Base-by-base conservation (phyloP, 2,113 vertebrate species). In the Pardalotus punctatus region DNA sequence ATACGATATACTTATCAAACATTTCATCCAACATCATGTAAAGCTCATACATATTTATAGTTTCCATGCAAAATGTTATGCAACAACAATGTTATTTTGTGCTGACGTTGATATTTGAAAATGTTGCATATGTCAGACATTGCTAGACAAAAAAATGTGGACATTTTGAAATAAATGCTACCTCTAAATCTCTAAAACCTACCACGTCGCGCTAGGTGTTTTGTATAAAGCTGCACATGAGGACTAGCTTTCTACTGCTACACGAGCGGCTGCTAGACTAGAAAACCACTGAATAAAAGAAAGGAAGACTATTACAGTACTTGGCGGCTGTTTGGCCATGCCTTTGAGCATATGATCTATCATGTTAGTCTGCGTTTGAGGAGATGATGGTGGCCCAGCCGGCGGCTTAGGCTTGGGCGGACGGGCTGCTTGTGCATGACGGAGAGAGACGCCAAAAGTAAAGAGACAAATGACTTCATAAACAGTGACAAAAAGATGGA, bases 21-120 rank as follows among this genome's bases (percentile, higher is more conserved):
- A 97, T 97, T 97, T 98, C 97, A 98, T 98, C 98, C 96, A 97
- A 98, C 96, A 97, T 97, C 96, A 96, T 97, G 96, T 96, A 97
- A 98, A 98, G 97, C 98, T 98, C 97, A 98, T 98, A 98, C 97
- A 98, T 98, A 98, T 96, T 98, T 98, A 98, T 98, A 98, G 94
- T 98, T 92, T 94, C 98, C 99, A 99, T 99, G 99, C 99, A 99
- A 97, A 98, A 99, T 98, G 98, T 98, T 98, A 98, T 98, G 98
- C 98, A 98, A 97, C 97, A 98, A 98, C 97, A 97, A 98, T 98
- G 97, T 98, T 98, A 98, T 98, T 98, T 98, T 98, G 98, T 98
- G 98, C 98, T 98, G 98, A 98, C 98, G 98, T 98, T 98, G 97
- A 98, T 97, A 98, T 98, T 98, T 97, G 98, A 98, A 98, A 98